Percentiles rank a stretch among this genome's conserved stretches.
Conservation (phyloP, 1,140 invertebrate species). For the Coptotermes formosanus region DNA sequence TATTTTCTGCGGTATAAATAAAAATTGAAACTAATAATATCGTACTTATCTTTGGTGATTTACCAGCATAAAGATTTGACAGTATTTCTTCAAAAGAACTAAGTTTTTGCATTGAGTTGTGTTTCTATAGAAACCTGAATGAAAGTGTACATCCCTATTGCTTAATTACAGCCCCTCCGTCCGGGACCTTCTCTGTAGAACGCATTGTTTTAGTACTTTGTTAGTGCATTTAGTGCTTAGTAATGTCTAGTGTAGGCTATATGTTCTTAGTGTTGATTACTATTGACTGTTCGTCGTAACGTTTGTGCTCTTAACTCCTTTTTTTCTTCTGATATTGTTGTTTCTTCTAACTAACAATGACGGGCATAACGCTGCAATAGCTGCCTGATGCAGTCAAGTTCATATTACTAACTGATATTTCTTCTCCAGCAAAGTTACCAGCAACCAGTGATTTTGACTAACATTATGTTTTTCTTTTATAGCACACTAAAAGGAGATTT, state of each 20-base stretch:
- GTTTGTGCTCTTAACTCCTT: background rate
- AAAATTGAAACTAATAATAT: too few relatives aligned
- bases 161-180: too few relatives aligned
- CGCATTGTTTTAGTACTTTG: conserved; percentile 13
- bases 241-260: conserved; percentile 3
- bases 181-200: conserved; percentile 8
- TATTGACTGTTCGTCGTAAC: conserved; percentile 2
- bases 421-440: conserved; percentile 14
- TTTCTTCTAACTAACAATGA: background rate
- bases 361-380: background rate
- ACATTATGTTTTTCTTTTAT: conserved; percentile 5
- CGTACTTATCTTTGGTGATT: too few relatives aligned
- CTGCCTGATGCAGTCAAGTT: background rate
- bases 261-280: conserved; percentile 2
- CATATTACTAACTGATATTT: conserved; percentile 4
- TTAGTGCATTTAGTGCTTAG: conserved; percentile 18
- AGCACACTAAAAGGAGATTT: background rate
- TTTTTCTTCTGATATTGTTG: background rate
- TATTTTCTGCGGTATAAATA: too few relatives aligned
- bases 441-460: conserved; percentile 1
- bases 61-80: too few relatives aligned
- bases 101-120: too few relatives aligned
- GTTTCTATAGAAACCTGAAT: too few relatives aligned
- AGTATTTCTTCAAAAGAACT: too few relatives aligned
- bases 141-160: too few relatives aligned